Evolutionary conservation across 2,888 invertebrate species (phyloP).

Genomic region (Mayetiola destructor): DNA sequence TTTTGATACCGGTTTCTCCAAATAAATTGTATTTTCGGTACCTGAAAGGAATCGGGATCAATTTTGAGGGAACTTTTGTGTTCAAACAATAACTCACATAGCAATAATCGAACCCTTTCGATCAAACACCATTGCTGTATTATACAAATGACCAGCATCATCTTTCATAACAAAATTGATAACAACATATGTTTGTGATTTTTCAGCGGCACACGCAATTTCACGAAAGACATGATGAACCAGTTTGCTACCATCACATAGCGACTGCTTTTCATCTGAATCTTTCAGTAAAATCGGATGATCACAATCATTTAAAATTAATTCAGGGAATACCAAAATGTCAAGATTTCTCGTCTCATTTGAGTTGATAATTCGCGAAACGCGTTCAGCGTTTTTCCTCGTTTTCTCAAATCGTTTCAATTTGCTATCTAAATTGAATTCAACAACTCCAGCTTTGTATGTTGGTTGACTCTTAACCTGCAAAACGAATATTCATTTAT

Average conservation of each 20-base stretch:
- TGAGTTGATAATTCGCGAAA: slow-evolving; percentile 24
- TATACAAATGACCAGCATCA: neutral
- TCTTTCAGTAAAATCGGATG: slow-evolving; percentile 29
- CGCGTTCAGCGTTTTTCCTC: neutral
- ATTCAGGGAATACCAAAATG: slow-evolving; percentile 66
- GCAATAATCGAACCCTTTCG: neutral
- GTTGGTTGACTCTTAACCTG: too few relatives aligned
- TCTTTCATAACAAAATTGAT: neutral
- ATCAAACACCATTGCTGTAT: neutral
- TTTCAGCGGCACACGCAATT: neutral
- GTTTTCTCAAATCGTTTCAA: neutral
- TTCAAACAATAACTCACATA: neutral
- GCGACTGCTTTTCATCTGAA: slow-evolving; percentile 21
- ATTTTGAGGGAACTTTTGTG: too few relatives aligned
- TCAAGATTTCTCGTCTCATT: slow-evolving; percentile 38
- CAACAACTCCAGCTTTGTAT: neutral
- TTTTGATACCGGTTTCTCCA: slow-evolving; percentile 31
- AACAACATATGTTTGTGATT: neutral
- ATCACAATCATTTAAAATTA: slow-evolving; percentile 32
- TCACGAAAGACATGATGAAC: neutral
- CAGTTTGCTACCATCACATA: neutral
- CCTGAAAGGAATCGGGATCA: slow-evolving; percentile 17
- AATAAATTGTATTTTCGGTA: slow-evolving; percentile 32
- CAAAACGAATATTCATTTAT: too few relatives aligned
- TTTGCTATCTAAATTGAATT: neutral